Base-by-base conservation (phyloP, 2,113 vertebrate species). In the Cinclus cinclus region DNA sequence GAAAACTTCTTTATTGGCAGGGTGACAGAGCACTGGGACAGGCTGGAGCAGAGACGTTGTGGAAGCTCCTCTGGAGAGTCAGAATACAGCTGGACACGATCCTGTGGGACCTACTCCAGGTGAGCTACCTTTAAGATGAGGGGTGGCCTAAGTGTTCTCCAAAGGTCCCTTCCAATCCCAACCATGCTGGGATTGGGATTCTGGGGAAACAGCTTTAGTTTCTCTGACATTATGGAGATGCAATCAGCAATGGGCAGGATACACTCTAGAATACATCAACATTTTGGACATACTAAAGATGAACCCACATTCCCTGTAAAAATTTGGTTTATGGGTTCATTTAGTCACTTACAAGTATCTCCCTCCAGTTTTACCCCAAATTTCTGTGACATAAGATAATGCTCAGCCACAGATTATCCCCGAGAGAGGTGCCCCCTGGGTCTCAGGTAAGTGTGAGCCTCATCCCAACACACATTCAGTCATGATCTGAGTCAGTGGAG, bases 121-220 rank as follows among this genome's bases (percentile, higher is more conserved):
- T 39, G 35, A 49, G 11, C 1, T 17, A 37, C 5, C 17, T 69
- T 49, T 27, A 23, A 25, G 35, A 17, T 27, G 42, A 42, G 12
- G 7, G 12, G 17, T 56, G 49, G 12, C 7, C 42, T 31, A 23
- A 21, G 28, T 37, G 31, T 14, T 69, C 12, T 69, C 63, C 71
- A 69, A 21, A 62, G 15, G 41, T 55, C 7, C 25, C 8, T 31
- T 69, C 47, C 30, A 55, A 47, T 15, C 25, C 47, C 41, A 55
- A 0, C 14, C 4, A 23, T 8, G 24, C 49, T 8, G 31, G 41
- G 30, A 22, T 1, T 49, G 25, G 22, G 21, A 42, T 62, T 49
- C 9, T 13, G 39, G 30, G 19, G 55, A 47, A 76, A 35, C 13
- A 53, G 21, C 14, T 79, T 58, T 21, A 11, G 3, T 33, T 91